A percentile compares a stretch with the other conserved stretches of the same genome.
These are phyloP conservation scores for Cryptotis parvus DNA, from an alignment of 2,113 vertebrate genomes.

Conservation along the genomic window DNA sequence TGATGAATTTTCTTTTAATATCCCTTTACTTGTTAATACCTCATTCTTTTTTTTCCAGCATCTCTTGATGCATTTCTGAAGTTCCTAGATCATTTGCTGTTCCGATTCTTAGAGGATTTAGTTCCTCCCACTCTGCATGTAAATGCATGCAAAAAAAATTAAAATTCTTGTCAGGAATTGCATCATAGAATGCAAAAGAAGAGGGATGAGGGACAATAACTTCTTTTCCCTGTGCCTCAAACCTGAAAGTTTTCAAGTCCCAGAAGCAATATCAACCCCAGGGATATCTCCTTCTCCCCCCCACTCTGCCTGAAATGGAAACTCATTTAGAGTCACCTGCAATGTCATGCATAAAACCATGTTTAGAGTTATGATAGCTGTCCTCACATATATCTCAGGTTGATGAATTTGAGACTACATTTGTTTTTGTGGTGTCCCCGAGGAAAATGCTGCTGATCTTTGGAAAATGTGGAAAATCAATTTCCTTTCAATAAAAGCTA, in stretches of 20 bases:
- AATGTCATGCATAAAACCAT: not conserved
- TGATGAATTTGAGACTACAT: not conserved
- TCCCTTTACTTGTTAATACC: not conserved
- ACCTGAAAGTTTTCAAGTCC: not conserved
- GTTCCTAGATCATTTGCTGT: not conserved
- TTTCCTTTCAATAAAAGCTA: not conserved
- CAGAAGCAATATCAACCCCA: not conserved
- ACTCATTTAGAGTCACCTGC: not conserved
- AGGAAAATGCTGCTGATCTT: not conserved
- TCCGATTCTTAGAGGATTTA: not conserved
- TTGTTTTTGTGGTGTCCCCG: not conserved
- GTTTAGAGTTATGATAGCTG: not conserved
- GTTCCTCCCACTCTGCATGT: not conserved
- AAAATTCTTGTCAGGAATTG: not conserved
- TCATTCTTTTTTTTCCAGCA: not conserved
- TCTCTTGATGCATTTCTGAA: not conserved
- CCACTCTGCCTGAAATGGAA: not conserved
- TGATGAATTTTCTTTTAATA: not conserved
- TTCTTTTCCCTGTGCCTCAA: not conserved
- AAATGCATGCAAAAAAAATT: not conserved
- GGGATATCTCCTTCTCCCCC: not conserved
- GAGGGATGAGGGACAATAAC: fast-evolving
- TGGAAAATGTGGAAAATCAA: not conserved
- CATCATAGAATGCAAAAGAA: not conserved
- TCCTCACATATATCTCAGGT: not conserved